Conservation (phyloP, 2,797 vertebrate species). For the Setipinna tenuifilis region DNA sequence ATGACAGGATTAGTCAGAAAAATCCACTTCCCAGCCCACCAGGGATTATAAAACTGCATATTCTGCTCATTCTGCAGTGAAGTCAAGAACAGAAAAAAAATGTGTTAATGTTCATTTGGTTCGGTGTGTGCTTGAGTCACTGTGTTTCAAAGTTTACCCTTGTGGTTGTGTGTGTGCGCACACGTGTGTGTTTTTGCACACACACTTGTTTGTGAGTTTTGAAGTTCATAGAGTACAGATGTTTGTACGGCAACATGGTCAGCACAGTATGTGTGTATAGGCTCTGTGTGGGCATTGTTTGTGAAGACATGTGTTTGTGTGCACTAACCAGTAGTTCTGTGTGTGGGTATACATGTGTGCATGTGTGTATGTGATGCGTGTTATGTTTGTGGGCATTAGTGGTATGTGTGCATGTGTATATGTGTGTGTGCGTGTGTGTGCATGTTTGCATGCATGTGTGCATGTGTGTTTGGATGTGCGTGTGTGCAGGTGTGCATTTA, state of each 20-base stretch:
- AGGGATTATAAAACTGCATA: background rate
- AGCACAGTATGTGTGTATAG: conserved; percentile 24
- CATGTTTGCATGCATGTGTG: background rate
- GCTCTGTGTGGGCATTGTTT: background rate
- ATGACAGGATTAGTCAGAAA: background rate
- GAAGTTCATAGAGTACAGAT: background rate
- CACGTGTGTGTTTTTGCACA: background rate
- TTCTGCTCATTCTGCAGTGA: background rate
- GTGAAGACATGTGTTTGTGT: background rate
- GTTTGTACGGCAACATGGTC: conserved; percentile 21
- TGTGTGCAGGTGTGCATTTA: conserved; percentile 24
- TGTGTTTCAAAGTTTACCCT: background rate
- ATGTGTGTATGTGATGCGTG: conserved; percentile 18
- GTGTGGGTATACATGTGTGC: conserved; percentile 27
- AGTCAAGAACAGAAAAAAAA: background rate
- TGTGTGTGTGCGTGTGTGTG: conserved; percentile 24
- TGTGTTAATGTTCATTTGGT: conserved; percentile 30
- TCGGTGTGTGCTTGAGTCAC: conserved; percentile 30
- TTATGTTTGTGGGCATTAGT: conserved; percentile 40
- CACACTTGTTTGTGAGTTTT: background rate
- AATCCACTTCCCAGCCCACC: background rate
- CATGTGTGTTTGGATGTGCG: conserved; percentile 12
- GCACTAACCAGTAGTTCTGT: conserved; percentile 59
- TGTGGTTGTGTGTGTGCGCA: too few species aligned
- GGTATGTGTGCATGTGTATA: conserved; percentile 21